Evolutionary conservation across 2,113 vertebrate species (phyloP).

Genomic region (Triplophysa tibetana): DNA sequence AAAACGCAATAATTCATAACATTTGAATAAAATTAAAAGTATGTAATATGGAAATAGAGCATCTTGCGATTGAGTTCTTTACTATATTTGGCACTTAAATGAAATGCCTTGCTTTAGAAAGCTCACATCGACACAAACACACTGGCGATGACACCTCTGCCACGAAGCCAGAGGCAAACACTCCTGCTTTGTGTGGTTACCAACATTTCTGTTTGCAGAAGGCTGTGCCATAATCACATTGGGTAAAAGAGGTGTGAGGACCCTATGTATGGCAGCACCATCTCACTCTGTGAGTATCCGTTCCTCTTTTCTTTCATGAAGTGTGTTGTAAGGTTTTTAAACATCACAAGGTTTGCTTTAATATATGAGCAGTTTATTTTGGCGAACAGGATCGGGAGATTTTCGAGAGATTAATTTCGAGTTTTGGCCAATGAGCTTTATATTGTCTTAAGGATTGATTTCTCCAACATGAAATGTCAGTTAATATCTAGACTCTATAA

Average conservation of each 20-base stretch:
- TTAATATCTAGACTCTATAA: slow-evolving; percentile 16
- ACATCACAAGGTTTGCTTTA: not conserved
- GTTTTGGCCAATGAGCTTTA: slow-evolving; percentile 13
- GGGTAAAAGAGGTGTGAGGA: slow-evolving; percentile 11
- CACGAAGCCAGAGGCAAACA: slow-evolving; percentile 40
- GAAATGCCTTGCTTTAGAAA: slow-evolving; percentile 20
- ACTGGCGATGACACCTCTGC: slow-evolving; percentile 40
- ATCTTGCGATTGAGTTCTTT: no score
- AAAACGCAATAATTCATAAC: no score
- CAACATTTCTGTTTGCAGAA: slow-evolving; percentile 29
- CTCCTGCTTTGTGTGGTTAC: slow-evolving; percentile 29
- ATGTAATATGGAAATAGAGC: no score
- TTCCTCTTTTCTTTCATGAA: not conserved
- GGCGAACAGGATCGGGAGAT: not conserved
- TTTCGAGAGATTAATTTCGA: not conserved
- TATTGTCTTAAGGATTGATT: slow-evolving; percentile 15
- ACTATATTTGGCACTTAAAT: not conserved
- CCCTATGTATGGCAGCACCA: not conserved
- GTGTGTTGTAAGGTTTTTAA: not conserved
- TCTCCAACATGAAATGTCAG: slow-evolving; percentile 14
- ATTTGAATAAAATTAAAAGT: no score
- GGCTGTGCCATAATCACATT: slow-evolving; percentile 32
- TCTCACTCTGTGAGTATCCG: not conserved
- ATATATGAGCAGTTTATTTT: not conserved
- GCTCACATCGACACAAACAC: slow-evolving; percentile 42